A percentile compares a stretch with the other conserved stretches of the same genome.
These are phyloP conservation scores for Garrulus glandarius DNA, from an alignment of 2,797 vertebrate species.

Conservation along the genomic window DNA sequence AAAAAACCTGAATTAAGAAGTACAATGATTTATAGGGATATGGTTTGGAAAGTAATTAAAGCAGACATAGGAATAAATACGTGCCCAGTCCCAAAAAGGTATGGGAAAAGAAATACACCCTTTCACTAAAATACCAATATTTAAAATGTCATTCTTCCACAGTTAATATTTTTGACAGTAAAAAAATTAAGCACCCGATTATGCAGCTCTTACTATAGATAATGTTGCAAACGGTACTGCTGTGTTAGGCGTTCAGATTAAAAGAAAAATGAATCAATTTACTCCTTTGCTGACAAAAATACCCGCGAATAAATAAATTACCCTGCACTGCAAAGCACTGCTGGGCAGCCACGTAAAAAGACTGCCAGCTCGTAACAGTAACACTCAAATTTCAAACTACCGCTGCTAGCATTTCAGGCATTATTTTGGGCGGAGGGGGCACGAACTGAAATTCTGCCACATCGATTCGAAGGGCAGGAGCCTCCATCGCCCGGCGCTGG, in stretches of 20 bases:
- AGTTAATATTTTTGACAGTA: neutral
- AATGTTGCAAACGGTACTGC: accelerated
- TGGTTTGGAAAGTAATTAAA: neutral
- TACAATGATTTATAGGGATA: neutral
- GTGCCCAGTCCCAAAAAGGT: neutral
- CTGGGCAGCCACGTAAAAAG: neutral
- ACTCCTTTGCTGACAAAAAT: neutral
- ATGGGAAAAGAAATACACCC: neutral
- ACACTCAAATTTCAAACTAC: constrained; percentile 42
- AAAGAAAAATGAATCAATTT: neutral
- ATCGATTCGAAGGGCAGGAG: neutral
- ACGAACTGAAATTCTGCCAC: neutral
- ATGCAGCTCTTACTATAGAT: neutral
- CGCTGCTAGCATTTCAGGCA: neutral
- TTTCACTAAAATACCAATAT: neutral
- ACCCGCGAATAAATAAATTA: neutral
- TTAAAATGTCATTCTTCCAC: neutral
- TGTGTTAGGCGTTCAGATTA: neutral
- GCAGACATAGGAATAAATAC: neutral
- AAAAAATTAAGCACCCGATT: neutral
- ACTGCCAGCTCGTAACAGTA: constrained; percentile 50
- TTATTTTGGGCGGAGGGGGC: neutral
- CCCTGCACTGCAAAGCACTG: neutral
- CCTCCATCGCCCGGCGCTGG: too few relatives aligned
- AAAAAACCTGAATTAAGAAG: neutral